phyloP scores from a whole-genome alignment of 2,797 vertebrate species.

The Okamejei kenojei region DNA sequence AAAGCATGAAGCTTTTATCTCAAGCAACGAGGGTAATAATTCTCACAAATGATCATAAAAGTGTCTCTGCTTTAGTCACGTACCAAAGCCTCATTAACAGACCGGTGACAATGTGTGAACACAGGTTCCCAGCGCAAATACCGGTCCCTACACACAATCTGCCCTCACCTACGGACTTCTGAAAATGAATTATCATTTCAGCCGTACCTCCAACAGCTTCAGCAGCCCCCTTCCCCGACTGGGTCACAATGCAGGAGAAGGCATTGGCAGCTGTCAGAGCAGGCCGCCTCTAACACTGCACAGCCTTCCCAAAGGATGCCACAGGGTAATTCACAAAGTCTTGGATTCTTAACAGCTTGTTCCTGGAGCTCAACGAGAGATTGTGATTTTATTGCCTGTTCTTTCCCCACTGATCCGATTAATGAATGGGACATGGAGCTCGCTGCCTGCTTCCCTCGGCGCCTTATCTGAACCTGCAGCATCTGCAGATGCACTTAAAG shows the following conservation, averaged over 20 bases:
- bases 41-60: not conserved
- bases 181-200: not conserved
- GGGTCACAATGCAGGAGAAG: not conserved
- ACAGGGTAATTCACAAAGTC: slow-evolving; percentile 6
- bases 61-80: not conserved
- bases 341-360: not conserved
- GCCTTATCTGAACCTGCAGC: slow-evolving; percentile 5
- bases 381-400: slow-evolving; percentile 10
- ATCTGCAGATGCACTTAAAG: slow-evolving; percentile 36
- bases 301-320: not conserved
- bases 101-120: not conserved
- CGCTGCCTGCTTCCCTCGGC: not conserved
- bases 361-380: slow-evolving; percentile 17
- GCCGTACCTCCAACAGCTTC: not conserved
- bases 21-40: not conserved
- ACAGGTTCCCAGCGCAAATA: not conserved
- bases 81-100: not conserved
- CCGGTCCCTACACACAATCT: not conserved
- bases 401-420: slow-evolving; percentile 23
- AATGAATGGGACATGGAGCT: not conserved
- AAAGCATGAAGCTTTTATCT: not conserved
- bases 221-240: not conserved
- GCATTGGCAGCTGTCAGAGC: not conserved
- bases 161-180: not conserved
- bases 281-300: slow-evolving; percentile 7